Conservation (phyloP, 2,113 vertebrate species). For the Eurypyga helias region DNA sequence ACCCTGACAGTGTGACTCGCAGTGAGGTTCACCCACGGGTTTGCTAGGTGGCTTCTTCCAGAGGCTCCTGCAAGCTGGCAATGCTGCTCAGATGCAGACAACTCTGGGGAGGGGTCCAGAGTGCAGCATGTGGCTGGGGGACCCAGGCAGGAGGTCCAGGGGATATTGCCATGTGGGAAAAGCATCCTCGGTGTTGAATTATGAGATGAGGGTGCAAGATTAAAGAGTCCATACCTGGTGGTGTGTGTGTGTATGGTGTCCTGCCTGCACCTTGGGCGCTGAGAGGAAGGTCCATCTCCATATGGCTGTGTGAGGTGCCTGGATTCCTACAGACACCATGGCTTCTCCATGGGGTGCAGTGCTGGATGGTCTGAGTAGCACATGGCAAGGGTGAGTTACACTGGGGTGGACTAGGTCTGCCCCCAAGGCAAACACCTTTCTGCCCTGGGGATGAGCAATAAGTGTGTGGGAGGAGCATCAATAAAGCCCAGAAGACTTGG, state of each 20-base stretch:
- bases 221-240: background rate
- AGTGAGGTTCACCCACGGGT: background rate
- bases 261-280: background rate
- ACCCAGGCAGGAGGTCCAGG: background rate
- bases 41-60: background rate
- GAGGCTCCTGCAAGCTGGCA: background rate
- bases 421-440: background rate
- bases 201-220: background rate
- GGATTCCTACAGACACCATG: fast-evolving
- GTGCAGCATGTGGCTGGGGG: fast-evolving
- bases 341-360: background rate
- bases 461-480: background rate
- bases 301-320: fast-evolving
- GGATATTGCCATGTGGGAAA: fast-evolving
- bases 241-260: background rate
- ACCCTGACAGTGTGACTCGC: background rate
- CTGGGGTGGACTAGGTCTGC: background rate
- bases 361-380: fast-evolving
- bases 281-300: background rate
- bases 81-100: background rate
- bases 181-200: background rate
- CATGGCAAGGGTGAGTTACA: background rate
- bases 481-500: background rate
- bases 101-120: background rate
- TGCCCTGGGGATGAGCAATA: background rate